Evolutionary conservation across 2,797 vertebrate genomes (phyloP).

Genomic region (Selene dorsalis): DNA sequence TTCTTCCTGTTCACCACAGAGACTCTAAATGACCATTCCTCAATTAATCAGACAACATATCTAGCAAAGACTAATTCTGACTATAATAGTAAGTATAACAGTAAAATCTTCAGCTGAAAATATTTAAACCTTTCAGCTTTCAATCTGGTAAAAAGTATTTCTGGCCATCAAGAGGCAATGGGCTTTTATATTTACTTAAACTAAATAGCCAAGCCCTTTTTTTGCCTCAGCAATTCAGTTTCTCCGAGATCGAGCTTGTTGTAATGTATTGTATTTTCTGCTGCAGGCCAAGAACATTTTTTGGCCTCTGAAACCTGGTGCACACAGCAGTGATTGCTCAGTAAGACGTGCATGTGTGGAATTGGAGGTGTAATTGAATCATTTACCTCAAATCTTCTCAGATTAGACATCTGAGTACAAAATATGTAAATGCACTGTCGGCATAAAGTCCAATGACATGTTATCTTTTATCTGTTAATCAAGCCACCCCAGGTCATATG

Average conservation of each 20-base stretch:
- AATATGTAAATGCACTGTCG: not conserved
- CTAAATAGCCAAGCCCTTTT: not conserved
- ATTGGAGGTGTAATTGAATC: not conserved
- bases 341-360: not conserved
- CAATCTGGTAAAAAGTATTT: too few relatives aligned
- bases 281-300: not conserved
- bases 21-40: not conserved
- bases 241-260: not conserved
- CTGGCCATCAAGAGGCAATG: not conserved
- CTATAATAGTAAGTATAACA: not conserved
- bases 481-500: not conserved
- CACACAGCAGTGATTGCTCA: not conserved
- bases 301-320: not conserved
- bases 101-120: not conserved
- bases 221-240: not conserved
- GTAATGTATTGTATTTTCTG: not conserved
- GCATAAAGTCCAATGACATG: conserved; percentile 32
- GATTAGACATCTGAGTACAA: not conserved
- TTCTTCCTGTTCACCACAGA: not conserved
- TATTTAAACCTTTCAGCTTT: not conserved
- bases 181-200: not conserved
- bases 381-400: not conserved
- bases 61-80: not conserved
- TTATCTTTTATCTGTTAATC: conserved; percentile 38
- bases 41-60: too few relatives aligned